Conservation (phyloP, 2,113 vertebrate species). For the Syrmaticus mikado region DNA sequence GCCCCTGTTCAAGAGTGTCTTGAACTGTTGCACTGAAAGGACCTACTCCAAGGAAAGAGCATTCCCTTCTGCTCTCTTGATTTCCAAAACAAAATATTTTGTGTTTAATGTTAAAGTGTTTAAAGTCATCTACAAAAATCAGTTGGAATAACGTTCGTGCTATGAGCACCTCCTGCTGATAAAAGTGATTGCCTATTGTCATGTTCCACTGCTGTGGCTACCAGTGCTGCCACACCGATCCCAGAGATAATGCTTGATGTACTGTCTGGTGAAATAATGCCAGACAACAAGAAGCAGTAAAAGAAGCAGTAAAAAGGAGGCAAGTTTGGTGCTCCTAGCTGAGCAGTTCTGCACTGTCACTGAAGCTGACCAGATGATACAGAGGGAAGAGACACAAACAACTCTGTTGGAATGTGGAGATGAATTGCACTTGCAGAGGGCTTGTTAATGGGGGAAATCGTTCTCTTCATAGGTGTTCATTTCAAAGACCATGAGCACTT, state of each 20-base stretch:
- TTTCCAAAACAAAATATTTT: background rate
- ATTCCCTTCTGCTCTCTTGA: background rate
- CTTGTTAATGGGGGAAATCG: background rate
- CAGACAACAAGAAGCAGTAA: background rate
- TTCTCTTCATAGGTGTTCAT: background rate
- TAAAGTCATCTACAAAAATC: background rate
- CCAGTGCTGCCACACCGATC: background rate
- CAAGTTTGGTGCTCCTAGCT: background rate
- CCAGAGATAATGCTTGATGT: background rate
- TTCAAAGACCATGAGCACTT: background rate
- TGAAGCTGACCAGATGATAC: background rate
- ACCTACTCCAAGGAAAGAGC: background rate
- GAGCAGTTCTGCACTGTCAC: background rate
- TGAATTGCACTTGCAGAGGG: background rate
- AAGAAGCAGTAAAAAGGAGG: background rate
- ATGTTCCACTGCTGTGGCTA: background rate
- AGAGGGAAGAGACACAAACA: too few relatives aligned
- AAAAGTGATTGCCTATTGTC: background rate
- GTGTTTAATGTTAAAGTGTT: background rate
- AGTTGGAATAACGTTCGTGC: background rate
- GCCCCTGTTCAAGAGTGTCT: background rate
- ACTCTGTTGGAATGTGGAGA: background rate
- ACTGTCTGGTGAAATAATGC: background rate
- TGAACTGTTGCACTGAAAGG: background rate
- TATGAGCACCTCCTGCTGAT: background rate